Evolutionary conservation across 2,113 vertebrate genomes (phyloP), one percentile per base, ranked within the genome.

Genomic region (Elgaria multicarinata): DNA sequence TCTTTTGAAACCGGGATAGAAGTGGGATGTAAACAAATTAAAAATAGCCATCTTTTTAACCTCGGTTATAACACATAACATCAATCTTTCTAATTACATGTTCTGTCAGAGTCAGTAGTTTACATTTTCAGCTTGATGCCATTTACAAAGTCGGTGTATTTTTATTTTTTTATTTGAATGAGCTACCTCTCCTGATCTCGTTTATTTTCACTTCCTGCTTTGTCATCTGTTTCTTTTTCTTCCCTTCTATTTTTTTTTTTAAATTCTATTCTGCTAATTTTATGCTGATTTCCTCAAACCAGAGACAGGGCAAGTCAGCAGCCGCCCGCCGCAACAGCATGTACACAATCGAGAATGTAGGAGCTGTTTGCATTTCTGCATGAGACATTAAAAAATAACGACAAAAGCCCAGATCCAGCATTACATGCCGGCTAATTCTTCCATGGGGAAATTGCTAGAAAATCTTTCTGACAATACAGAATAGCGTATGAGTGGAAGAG

Each of bases 201-300:
- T 53, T 81, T 62, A 42, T 82, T 87, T 62, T 39, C 24, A 26
- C 24, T 81, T 86, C 69, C n/a, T 2, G 4, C 83, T 90, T 86
- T 33, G 33, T 91, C 78, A 22, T 83, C 90, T 77, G 80, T 1
- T 86, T 81, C 76, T 31, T 50, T 81, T 71, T 58, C 6, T 71
- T 46, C 28, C n/a, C 50, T 64, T 58, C 14, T 7, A 20, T 36
- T 16, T 16, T 5, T 9, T 22, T 33, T 46, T n/a, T 44, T 24
- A 39, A 13, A 3, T 78, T 50, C 83, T 55, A 22, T 80, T 85
- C 78, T 82, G 66, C 39, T 20, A 0, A 53, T 58, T 91, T 77
- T 86, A 64, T 87, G 80, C 77, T 79, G 7, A n/a, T 93, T 86
- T 75, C n/a, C 72, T 69, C 44, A 31, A 0, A 13, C n/a, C 6